phyloP scores from a whole-genome alignment of 2,888 invertebrate genomes.

The Troides helena region DNA sequence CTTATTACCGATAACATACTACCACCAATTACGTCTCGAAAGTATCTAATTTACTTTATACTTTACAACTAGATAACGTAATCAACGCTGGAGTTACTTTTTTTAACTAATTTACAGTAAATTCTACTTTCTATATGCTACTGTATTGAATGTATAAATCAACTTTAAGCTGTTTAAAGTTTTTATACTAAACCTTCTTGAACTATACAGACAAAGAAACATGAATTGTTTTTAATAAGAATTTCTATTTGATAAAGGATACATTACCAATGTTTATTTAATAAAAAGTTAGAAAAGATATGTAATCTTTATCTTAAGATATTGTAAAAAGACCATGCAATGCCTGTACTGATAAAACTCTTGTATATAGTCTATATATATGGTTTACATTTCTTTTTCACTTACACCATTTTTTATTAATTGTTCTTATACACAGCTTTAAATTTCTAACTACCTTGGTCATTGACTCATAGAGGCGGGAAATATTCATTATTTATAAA shows the following conservation, averaged over 20 bases:
- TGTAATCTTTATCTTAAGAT: too few relatives aligned
- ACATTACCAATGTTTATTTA: not conserved
- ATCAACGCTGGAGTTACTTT: not conserved
- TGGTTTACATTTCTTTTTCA: too few relatives aligned
- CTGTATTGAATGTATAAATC: too few relatives aligned
- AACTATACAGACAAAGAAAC: not conserved
- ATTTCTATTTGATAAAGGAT: not conserved
- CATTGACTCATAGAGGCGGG: conserved; percentile 12
- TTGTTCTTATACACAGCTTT: not conserved
- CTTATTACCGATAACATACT: conserved; percentile 2
- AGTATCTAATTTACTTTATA: not conserved
- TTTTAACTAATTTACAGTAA: not conserved
- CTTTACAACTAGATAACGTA: not conserved
- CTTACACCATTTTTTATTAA: not conserved
- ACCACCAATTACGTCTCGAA: not conserved
- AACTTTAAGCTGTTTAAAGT: too few relatives aligned
- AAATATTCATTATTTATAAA: conserved; percentile 26
- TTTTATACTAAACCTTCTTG: not conserved
- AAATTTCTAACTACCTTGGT: not conserved
- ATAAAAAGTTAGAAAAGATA: not conserved
- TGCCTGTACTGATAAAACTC: too few relatives aligned
- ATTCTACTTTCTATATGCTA: too few relatives aligned
- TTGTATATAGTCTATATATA: too few relatives aligned
- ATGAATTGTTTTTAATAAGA: not conserved
- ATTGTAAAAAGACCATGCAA: too few relatives aligned